A percentile compares a stretch with the other conserved stretches of the same genome.
phyloP scores from a whole-genome alignment of 2,888 invertebrate genomes.

The Meganola albula region DNA sequence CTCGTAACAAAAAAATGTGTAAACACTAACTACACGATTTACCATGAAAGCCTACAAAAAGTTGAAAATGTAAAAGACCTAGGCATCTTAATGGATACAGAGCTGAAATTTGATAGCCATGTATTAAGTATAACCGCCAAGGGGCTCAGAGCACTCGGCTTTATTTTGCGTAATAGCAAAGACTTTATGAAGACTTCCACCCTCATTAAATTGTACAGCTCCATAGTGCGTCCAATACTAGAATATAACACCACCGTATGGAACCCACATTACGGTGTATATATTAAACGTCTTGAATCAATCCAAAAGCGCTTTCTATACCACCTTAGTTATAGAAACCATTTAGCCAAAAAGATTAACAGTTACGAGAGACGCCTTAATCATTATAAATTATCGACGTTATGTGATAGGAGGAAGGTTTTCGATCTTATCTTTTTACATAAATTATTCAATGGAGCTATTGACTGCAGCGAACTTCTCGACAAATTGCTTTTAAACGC shows the following conservation, averaged over 20 bases:
- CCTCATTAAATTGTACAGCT: not conserved
- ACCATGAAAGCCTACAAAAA: not conserved
- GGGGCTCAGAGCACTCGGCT: not conserved
- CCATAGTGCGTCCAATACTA: not conserved
- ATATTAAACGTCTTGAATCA: not conserved
- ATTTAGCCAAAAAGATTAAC: not conserved
- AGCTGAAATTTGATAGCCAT: not conserved
- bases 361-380: not conserved
- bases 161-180: not conserved
- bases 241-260: not conserved
- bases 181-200: not conserved
- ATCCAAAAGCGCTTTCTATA: no score
- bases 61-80: not conserved
- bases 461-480: no score
- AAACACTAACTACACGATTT: not conserved
- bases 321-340: no score
- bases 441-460: no score
- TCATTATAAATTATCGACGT: no score
- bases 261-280: not conserved
- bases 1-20: not conserved
- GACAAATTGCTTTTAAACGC: no score
- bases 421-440: no score
- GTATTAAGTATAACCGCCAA: not conserved
- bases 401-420: no score
- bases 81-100: not conserved